These are phyloP conservation scores for Isichthys henryi DNA, from an alignment of 2,113 vertebrate species.

Conservation along the genomic window DNA sequence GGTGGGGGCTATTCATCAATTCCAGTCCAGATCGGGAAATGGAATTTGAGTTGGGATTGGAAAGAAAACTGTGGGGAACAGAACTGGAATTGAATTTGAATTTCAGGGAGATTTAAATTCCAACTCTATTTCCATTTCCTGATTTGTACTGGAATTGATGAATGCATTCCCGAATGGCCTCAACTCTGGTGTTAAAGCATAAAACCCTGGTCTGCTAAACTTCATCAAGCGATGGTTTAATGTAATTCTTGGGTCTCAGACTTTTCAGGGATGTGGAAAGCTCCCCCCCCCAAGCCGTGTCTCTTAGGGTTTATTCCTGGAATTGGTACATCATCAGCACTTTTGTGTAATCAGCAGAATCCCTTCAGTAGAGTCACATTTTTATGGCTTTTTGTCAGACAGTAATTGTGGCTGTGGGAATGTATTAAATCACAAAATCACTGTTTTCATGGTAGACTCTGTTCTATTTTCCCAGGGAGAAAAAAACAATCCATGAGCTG, in stretches of 20 bases:
- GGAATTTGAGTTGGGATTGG: no score
- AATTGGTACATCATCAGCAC: conserved; percentile 2
- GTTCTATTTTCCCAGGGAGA: background rate
- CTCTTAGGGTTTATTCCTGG: background rate
- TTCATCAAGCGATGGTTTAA: background rate
- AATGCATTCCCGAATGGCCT: no score
- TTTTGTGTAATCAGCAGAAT: conserved; percentile 2
- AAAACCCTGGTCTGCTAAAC: background rate
- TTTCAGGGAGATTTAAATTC: no score
- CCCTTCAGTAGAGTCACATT: background rate
- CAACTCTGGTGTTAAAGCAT: background rate
- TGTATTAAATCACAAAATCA: background rate
- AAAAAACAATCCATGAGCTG: background rate
- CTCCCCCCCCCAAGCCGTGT: background rate
- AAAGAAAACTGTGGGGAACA: no score
- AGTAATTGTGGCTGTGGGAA: background rate
- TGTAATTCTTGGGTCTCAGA: background rate
- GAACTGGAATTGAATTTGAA: no score
- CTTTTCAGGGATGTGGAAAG: background rate
- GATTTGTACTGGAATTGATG: no score
- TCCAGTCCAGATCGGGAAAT: no score
- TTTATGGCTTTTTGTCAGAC: background rate
- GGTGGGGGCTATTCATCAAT: no score
- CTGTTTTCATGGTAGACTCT: background rate
- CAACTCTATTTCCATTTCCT: no score